These are phyloP conservation scores for Ceyx cyanopectus DNA, from an alignment of 2,113 vertebrate species.

Conservation along the genomic window DNA sequence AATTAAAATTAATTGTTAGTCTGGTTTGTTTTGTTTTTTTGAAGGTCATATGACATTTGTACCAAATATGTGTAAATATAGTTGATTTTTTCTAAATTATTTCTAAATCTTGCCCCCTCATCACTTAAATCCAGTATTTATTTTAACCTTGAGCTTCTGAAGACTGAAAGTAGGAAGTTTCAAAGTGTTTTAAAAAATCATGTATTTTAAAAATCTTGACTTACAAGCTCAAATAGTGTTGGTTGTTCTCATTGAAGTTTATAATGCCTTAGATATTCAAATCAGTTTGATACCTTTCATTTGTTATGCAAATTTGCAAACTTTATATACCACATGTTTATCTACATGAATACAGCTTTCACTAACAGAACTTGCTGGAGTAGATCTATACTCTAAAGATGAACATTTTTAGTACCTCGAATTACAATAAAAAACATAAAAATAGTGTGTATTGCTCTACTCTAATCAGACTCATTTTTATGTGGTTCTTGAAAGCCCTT, in stretches of 20 bases:
- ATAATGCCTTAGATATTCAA: conserved; percentile 82
- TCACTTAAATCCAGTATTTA: conserved; percentile 68
- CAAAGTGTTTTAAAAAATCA: conserved; percentile 72
- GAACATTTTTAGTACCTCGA: conserved; percentile 76
- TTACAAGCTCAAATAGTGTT: conserved; percentile 74
- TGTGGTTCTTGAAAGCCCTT: conserved; percentile 85
- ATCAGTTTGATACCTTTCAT: conserved; percentile 75
- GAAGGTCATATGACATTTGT: conserved; percentile 58
- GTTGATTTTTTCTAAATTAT: conserved; percentile 59
- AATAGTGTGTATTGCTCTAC: conserved; percentile 74
- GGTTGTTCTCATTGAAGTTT: conserved; percentile 78
- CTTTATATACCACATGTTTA: conserved; percentile 78
- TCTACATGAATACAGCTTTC: conserved; percentile 76
- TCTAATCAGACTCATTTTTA: conserved; percentile 87
- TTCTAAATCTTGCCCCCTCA: conserved; percentile 51
- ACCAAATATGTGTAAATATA: conserved; percentile 47
- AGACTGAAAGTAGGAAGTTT: conserved; percentile 66
- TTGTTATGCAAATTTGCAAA: conserved; percentile 79
- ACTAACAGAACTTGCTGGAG: conserved; percentile 72
- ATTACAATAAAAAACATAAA: conserved; percentile 82
- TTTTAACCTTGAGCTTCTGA: conserved; percentile 73
- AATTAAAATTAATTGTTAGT: background rate
- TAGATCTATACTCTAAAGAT: conserved; percentile 72
- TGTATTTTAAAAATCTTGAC: conserved; percentile 71
- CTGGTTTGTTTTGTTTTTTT: background rate